These are phyloP conservation scores for Eidolon dupreanum DNA, from an alignment of 2,797 vertebrate species.

Conservation along the genomic window DNA sequence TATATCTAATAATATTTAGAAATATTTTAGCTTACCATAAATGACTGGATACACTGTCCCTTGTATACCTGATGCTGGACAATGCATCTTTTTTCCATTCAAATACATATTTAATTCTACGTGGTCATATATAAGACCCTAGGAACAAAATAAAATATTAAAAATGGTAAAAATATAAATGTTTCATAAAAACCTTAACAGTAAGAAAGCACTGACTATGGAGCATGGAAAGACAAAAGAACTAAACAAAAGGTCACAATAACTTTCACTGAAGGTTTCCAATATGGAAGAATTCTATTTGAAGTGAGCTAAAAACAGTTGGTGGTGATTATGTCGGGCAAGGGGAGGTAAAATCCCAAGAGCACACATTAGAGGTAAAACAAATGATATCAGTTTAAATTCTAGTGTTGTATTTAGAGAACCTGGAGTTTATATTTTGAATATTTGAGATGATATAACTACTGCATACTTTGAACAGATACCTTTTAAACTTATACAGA, in stretches of 20 bases:
- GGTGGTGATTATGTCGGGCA: background rate
- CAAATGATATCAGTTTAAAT: conserved; percentile 35
- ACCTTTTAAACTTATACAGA: background rate
- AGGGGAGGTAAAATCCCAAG: background rate
- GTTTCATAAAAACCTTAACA: conserved; percentile 41
- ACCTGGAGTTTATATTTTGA: conserved; percentile 42
- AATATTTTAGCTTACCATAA: conserved; percentile 91
- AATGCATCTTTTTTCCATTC: conserved; percentile 99
- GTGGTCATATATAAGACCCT: conserved; percentile 98
- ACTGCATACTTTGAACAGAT: background rate
- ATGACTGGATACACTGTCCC: conserved; percentile 98
- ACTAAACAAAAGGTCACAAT: background rate
- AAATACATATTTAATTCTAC: conserved; percentile 98
- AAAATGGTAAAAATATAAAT: conserved; percentile 57
- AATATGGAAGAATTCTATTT: conserved; percentile 24
- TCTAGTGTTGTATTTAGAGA: background rate
- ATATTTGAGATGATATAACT: conserved; percentile 39
- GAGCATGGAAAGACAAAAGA: conserved; percentile 11
- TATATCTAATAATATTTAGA: background rate
- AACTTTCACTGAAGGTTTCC: conserved; percentile 27
- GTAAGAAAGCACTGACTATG: conserved; percentile 47
- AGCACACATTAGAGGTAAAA: background rate
- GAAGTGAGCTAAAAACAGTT: conserved; percentile 13
- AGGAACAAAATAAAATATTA: conserved; percentile 67
- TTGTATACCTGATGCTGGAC: conserved; percentile 98